These are phyloP conservation scores for Lophius americanus DNA, from an alignment of 2,797 vertebrate genomes.

Conservation along the genomic window DNA sequence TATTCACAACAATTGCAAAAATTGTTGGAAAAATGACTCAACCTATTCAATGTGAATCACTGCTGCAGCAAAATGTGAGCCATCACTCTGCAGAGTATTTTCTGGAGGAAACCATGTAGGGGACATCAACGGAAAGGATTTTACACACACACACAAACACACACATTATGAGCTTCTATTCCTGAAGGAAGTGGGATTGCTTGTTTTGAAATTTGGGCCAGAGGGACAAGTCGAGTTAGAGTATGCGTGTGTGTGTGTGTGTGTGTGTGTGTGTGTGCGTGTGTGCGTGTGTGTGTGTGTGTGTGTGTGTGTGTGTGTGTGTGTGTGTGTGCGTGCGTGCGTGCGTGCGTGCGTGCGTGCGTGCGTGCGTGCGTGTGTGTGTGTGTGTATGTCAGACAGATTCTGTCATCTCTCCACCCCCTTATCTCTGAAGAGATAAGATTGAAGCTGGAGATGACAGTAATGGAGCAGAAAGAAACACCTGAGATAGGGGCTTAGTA, in stretches of 20 bases:
- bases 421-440: conserved; percentile 53
- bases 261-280: no score
- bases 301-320: no score
- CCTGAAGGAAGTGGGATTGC: conserved; percentile 23
- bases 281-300: no score
- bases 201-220: conserved; percentile 54
- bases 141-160: conserved; percentile 29
- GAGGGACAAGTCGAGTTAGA: conserved; percentile 13
- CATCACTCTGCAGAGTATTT: not conserved
- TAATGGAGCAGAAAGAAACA: conserved; percentile 47
- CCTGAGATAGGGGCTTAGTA: conserved; percentile 30
- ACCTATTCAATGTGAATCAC: conserved; percentile 11
- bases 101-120: not conserved
- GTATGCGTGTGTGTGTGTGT: no score
- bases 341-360: conserved; percentile 11
- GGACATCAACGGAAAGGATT: conserved; percentile 37
- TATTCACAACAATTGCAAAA: not conserved
- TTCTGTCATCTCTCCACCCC: conserved; percentile 52
- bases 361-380: conserved; percentile 11
- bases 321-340: no score
- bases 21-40: not conserved
- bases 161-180: conserved; percentile 29
- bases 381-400: conserved; percentile 23
- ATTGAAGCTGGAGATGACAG: conserved; percentile 45
- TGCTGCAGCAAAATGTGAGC: conserved; percentile 16